Evolutionary conservation across 2,113 vertebrate genomes (phyloP).

Genomic region (Cololabis saira): DNA sequence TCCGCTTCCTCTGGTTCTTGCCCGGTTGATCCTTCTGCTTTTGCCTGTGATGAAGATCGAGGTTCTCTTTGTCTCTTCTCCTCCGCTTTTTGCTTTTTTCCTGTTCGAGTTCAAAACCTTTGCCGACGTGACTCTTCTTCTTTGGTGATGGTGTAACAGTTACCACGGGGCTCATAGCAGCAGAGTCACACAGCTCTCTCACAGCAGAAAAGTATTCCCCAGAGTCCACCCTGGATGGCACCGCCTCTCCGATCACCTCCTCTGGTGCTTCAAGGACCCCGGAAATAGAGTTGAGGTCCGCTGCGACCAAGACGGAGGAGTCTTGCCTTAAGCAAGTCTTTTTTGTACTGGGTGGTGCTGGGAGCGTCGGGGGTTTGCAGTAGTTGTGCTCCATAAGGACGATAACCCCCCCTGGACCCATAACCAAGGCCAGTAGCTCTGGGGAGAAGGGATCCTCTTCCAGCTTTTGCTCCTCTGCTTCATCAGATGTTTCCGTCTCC

Average conservation of each 20-base stretch:
- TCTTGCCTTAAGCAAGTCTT: slow-evolving; percentile 71
- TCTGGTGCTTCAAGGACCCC: slow-evolving; percentile 83
- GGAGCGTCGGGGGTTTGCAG: slow-evolving; percentile 76
- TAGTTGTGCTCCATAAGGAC: slow-evolving; percentile 91
- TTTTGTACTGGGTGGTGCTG: slow-evolving; percentile 46
- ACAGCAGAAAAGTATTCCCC: slow-evolving; percentile 59
- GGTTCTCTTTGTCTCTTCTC: slow-evolving; percentile 80
- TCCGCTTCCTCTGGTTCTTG: slow-evolving; percentile 78
- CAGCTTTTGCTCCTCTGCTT: slow-evolving; percentile 84
- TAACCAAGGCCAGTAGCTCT: slow-evolving; percentile 50
- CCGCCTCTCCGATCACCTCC: slow-evolving; percentile 82
- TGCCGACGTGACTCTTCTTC: slow-evolving; percentile 69
- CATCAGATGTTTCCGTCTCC: slow-evolving; percentile 86
- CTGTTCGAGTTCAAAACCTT: slow-evolving; percentile 60
- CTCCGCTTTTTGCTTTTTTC: slow-evolving; percentile 77
- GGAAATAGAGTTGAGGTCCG: slow-evolving; percentile 79
- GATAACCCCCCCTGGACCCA: slow-evolving; percentile 70
- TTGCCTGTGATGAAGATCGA: slow-evolving; percentile 64
- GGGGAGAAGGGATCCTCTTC: slow-evolving; percentile 66
- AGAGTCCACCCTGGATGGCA: slow-evolving; percentile 53
- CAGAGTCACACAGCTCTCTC: slow-evolving; percentile 62
- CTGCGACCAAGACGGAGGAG: slow-evolving; percentile 70
- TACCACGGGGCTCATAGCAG: slow-evolving; percentile 36
- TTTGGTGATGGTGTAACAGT: slow-evolving; percentile 50
- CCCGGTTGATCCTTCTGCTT: slow-evolving; percentile 72